Evolutionary conservation across 1,140 invertebrate genomes (phyloP), one percentile per base, ranked within the genome.

Genomic region (Heliconius melpomene): DNA sequence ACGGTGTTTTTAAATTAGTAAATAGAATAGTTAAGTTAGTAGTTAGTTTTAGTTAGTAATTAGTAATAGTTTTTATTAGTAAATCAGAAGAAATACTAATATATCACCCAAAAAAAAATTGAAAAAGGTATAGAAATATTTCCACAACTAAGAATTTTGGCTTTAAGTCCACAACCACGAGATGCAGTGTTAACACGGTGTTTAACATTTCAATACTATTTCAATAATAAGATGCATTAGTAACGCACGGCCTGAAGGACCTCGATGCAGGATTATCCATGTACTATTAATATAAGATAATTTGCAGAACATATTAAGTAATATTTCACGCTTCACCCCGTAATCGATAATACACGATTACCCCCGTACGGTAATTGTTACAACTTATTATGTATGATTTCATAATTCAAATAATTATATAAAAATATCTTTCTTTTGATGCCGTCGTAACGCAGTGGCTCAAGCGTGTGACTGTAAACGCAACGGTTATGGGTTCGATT

Each of bases 291-390:
- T 66, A 66, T 50, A 50, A 38, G 60, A 32, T 77, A 77, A 77
- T 77, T 70, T 77, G 75, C 54, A n/a, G 38, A 77, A 71, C 60
- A 77, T 75, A 60, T 71, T 77, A 26, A 40, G 75, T 20, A 77
- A 77, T 77, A 77, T 50, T 77, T 77, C 60, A 77, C 60, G 38
- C 75, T 77, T 71, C 46, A 40, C n/a, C 54, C 74, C 57, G 36
- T 75, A 77, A 77, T 50, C 60, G 60, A 50, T 77, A 77, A 70
- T 77, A 46, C 60, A 70, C 38, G 75, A 77, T 77, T 50, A 77
- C 40, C 38, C 38, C 75, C 7, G 75, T 1, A 36, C 32, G 32
- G 32, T 70, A 70, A 77, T 77, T 40, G 74, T 75, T 75, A 60
- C 74, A 18, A 36, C 29, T 60, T 26, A 54, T 75, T 75, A 50